A percentile compares a stretch with the other conserved stretches of the same genome.
phyloP scores from a whole-genome alignment of 2,888 invertebrate species.

The Mantis religiosa region DNA sequence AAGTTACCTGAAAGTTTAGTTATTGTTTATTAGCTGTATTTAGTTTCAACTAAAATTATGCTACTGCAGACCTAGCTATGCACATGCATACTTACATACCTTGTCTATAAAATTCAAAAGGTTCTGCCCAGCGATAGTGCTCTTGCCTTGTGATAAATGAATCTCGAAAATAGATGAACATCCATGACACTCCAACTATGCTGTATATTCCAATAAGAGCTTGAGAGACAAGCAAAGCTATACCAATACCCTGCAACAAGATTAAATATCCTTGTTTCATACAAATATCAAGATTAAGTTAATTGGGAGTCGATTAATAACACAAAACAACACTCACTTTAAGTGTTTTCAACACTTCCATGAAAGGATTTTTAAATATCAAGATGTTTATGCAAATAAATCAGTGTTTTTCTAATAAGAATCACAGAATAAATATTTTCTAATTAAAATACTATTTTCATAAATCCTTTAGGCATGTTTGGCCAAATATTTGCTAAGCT shows the following conservation, averaged over 20 bases:
- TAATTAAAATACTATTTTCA: neutral
- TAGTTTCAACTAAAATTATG: too few relatives aligned
- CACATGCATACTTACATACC: conserved; percentile 44
- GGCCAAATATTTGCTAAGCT: too few relatives aligned
- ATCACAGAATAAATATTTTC: neutral
- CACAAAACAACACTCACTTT: too few relatives aligned
- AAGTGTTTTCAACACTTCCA: too few relatives aligned
- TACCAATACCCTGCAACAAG: conserved; percentile 65
- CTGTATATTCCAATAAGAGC: conserved; percentile 81
- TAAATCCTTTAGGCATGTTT: neutral
- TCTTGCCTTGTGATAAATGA: conserved; percentile 75
- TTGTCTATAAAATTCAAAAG: conserved; percentile 64
- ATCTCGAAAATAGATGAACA: conserved; percentile 81
- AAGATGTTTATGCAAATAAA: too few relatives aligned
- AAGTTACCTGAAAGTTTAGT: too few relatives aligned
- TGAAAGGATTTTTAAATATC: too few relatives aligned
- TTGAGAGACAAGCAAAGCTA: conserved; percentile 73
- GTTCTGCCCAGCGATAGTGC: conserved; percentile 76
- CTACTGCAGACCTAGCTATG: too few relatives aligned
- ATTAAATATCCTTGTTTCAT: conserved; percentile 19
- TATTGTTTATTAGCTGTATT: too few relatives aligned
- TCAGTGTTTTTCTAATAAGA: neutral
- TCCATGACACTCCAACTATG: conserved; percentile 85
- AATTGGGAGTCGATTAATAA: too few relatives aligned
- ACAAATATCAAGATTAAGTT: too few relatives aligned